Evolutionary conservation across 2,113 vertebrate species (phyloP).

Genomic region (Mionectes macconnelli): DNA sequence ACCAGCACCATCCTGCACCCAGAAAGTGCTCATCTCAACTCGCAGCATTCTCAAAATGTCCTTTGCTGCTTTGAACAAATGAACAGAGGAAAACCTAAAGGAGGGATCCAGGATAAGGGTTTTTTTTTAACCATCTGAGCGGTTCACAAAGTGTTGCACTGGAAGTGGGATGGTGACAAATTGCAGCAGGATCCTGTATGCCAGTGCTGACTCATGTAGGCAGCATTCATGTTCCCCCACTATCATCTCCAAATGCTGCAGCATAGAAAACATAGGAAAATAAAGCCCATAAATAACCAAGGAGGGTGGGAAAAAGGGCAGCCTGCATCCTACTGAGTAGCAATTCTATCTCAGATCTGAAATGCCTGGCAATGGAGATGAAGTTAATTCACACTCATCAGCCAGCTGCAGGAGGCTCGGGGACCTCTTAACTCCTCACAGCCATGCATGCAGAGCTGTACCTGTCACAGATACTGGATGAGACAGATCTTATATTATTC

Average conservation of each 20-base stretch:
- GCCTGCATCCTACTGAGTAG: not conserved
- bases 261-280: not conserved
- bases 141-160: not conserved
- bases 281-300: not conserved
- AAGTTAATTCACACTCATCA: not conserved
- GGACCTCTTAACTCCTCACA: not conserved
- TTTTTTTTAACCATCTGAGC: not conserved
- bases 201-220: not conserved
- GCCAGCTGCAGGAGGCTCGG: not conserved
- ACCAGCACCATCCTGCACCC: rapidly evolving
- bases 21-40: not conserved
- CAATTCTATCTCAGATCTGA: not conserved
- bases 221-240: not conserved
- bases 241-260: not conserved
- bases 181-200: not conserved
- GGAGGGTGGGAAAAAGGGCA: not conserved
- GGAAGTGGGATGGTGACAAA: rapidly evolving
- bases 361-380: not conserved
- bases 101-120: rapidly evolving
- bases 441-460: not conserved
- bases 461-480: slow-evolving; percentile 22
- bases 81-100: not conserved
- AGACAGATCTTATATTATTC: slow-evolving; percentile 46
- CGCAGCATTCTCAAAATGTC: not conserved
- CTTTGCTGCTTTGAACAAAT: not conserved